phyloP scores from a whole-genome alignment of 2,888 invertebrate species.

The Oeneis ivallda region DNA sequence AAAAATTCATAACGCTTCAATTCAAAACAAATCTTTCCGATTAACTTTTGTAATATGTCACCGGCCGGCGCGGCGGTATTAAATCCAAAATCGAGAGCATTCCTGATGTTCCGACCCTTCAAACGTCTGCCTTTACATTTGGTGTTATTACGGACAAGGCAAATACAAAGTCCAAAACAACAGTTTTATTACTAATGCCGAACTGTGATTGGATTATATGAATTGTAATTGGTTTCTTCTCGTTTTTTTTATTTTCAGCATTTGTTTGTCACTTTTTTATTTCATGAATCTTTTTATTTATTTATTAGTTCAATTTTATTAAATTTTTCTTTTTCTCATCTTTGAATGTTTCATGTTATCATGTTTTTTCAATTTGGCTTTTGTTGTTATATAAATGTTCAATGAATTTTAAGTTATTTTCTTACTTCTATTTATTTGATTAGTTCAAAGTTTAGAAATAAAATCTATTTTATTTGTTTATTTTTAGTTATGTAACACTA shows the following conservation, averaged over 20 bases:
- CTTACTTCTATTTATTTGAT: too few relatives aligned
- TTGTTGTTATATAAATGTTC: too few relatives aligned
- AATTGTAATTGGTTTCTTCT: slow-evolving; percentile 42
- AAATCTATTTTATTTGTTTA: not conserved
- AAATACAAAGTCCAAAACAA: slow-evolving; percentile 37
- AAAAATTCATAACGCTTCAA: not conserved
- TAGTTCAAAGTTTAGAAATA: too few relatives aligned
- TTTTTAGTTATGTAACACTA: not conserved
- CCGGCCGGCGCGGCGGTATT: slow-evolving; percentile 15
- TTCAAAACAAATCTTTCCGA: slow-evolving; percentile 12
- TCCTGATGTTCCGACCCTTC: slow-evolving; percentile 17
- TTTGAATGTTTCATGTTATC: too few relatives aligned
- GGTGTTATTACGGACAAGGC: slow-evolving; percentile 28
- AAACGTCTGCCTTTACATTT: slow-evolving; percentile 26
- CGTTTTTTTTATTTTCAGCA: slow-evolving; percentile 40
- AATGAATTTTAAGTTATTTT: too few relatives aligned
- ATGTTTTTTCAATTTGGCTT: too few relatives aligned
- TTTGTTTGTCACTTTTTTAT: slow-evolving; percentile 19
- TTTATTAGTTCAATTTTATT: slow-evolving; percentile 25
- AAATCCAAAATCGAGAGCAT: slow-evolving; percentile 24
- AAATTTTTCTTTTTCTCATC: not conserved
- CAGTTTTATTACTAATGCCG: slow-evolving; percentile 36
- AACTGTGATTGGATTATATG: slow-evolving; percentile 40
- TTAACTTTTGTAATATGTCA: slow-evolving; percentile 20
- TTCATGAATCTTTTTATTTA: slow-evolving; percentile 33